These are phyloP conservation scores for Abrostola triplasia DNA, from an alignment of 2,888 invertebrate genomes.

Conservation along the genomic window DNA sequence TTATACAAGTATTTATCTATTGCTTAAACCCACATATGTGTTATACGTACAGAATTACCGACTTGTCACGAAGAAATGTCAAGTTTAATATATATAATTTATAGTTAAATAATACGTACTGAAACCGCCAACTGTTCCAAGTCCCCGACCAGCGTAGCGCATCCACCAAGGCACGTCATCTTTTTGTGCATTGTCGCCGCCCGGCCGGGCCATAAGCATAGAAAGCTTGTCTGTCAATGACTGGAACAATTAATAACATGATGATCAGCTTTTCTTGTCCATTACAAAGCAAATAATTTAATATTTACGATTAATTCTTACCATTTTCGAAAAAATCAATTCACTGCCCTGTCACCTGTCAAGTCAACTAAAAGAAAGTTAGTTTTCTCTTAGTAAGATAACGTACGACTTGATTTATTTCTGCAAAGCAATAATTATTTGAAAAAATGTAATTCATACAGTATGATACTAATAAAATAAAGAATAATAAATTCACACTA, in stretches of 20 bases:
- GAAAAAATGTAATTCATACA: neutral
- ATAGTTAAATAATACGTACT: constrained; percentile 89
- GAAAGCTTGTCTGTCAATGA: constrained; percentile 94
- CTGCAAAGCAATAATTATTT: neutral
- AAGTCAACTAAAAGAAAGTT: constrained; percentile 52
- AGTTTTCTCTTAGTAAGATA: constrained; percentile 21
- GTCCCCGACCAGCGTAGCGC: constrained; percentile 94
- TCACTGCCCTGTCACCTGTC: constrained; percentile 80
- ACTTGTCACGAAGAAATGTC: constrained; percentile 8
- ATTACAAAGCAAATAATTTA: constrained; percentile 45
- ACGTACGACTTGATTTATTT: neutral
- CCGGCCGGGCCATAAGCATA: constrained; percentile 94
- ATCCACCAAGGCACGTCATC: constrained; percentile 97
- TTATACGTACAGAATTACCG: constrained; percentile 4
- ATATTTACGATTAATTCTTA: constrained; percentile 71
- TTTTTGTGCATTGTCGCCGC: constrained; percentile 92
- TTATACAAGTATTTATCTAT: constrained; percentile 33
- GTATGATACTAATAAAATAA: no score
- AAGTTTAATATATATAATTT: constrained; percentile 22
- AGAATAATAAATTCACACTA: no score
- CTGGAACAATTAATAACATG: constrained; percentile 81
- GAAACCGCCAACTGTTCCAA: constrained; percentile 95
- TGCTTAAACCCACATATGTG: constrained; percentile 9
- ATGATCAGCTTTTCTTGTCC: constrained; percentile 32
- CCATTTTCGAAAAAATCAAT: constrained; percentile 87